These are phyloP conservation scores for Eupithecia inturbata DNA, from an alignment of 2,888 invertebrate species.

Conservation along the genomic window DNA sequence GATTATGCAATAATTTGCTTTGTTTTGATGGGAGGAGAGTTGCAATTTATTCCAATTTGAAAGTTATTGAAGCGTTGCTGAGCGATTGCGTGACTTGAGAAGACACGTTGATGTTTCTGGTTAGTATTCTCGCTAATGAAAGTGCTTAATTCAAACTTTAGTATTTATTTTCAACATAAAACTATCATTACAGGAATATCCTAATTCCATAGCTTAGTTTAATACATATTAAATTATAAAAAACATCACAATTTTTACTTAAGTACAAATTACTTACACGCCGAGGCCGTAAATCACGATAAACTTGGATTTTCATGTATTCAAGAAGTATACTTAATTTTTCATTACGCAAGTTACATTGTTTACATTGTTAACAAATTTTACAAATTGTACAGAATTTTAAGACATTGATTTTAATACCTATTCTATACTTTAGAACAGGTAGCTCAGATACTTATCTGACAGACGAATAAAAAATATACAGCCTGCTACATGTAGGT, in stretches of 20 bases:
- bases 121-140: conserved; percentile 1
- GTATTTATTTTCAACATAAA: not conserved
- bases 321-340: no score
- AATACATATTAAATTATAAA: not conserved
- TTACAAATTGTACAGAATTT: no score
- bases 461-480: no score
- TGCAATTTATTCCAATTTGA: conserved; percentile 41
- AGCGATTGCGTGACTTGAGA: conserved; percentile 18
- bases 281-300: not conserved
- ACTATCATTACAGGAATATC: not conserved
- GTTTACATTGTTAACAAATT: no score
- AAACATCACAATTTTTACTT: not conserved
- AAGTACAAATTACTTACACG: not conserved
- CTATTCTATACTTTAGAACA: no score
- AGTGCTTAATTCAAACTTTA: not conserved
- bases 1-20: conserved; percentile 59
- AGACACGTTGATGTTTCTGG: conserved; percentile 6
- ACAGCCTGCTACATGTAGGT: no score
- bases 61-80: conserved; percentile 29
- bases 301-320: no score
- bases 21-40: conserved; percentile 48
- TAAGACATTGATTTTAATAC: no score
- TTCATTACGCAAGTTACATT: no score
- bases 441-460: no score
- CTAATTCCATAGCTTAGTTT: not conserved